Evolutionary conservation across 1,140 invertebrate species (phyloP), one percentile per base, ranked within the genome.

Genomic region (Venturia canescens): DNA sequence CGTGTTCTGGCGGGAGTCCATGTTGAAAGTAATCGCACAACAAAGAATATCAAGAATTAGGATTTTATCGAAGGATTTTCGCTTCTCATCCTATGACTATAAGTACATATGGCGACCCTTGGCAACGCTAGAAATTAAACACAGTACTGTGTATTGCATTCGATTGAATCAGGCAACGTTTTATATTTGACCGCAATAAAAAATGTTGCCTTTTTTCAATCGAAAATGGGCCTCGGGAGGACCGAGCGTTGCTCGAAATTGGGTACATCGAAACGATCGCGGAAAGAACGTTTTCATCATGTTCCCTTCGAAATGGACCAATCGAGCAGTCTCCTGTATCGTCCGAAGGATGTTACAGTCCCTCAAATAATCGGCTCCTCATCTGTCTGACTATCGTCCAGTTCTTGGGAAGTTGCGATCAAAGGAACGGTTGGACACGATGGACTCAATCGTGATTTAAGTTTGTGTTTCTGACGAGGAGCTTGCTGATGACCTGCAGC

Each of bases 351-450:
- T 26, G 16, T 3, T 16, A 69, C 31, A 79, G 11, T 26, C n/a
- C 78, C 85, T 90, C 87, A 91, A 57, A 91, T 84, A 79, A 92
- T 86, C 5, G 90, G 89, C 57, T 91, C 90, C 16, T 90, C 90
- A 75, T 92, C 91, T 23, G 90, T 91, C 44, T 91, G 89, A 70
- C 90, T 90, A 34, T 89, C 89, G 7, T 88, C 87, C 13, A 86
- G 84, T 63, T 86, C 85, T 63, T 86, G 83, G 0, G 84, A 77
- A 1, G 82, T 80, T 7, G 76, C 76, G 57, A 79, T 48, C 34
- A 79, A 18, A 3, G 79, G 29, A 7, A 23, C 18, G 3, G 27
- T 80, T 2, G 85, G 81, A 44, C 84, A 83, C 4, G 88, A 86
- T 0, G 88, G 84, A 80, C 87, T 90, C 0, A 85, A 85, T 88